A percentile compares a stretch with the other conserved stretches of the same genome.
Evolutionary conservation across 2,797 vertebrate species (phyloP).

Genomic region (Triplophysa bombifrons): DNA sequence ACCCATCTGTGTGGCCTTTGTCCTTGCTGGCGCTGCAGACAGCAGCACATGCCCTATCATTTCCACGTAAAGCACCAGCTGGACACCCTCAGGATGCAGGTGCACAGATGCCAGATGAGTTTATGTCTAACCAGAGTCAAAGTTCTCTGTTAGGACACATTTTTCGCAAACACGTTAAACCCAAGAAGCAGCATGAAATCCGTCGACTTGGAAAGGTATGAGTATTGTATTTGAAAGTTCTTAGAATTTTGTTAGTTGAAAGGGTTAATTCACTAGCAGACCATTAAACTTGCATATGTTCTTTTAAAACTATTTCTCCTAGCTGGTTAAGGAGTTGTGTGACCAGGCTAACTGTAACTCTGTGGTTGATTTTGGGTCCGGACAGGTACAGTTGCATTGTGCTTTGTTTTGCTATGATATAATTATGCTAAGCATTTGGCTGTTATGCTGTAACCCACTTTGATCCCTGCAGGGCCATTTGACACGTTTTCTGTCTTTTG

Average conservation of each 20-base stretch:
- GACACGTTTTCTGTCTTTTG: slow-evolving; percentile 86
- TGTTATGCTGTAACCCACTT: background rate
- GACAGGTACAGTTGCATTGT: slow-evolving; percentile 80
- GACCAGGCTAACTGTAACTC: slow-evolving; percentile 73
- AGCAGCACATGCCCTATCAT: slow-evolving; percentile 78
- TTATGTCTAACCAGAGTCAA: slow-evolving; percentile 83
- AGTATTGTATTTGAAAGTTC: too few species aligned
- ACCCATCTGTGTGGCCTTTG: slow-evolving; percentile 86
- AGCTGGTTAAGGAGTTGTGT: slow-evolving; percentile 87
- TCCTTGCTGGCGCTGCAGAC: slow-evolving; percentile 86
- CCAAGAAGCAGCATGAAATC: slow-evolving; percentile 96
- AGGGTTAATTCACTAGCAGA: background rate
- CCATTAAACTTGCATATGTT: background rate
- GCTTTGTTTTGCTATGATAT: background rate
- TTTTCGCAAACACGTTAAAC: slow-evolving; percentile 91
- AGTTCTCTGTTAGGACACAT: slow-evolving; percentile 83
- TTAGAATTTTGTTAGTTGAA: too few species aligned
- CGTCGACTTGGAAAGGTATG: slow-evolving; percentile 77
- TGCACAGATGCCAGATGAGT: slow-evolving; percentile 73
- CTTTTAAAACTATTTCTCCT: slow-evolving; percentile 19
- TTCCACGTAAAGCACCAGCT: slow-evolving; percentile 70
- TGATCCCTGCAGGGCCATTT: slow-evolving; percentile 83
- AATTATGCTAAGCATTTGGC: background rate
- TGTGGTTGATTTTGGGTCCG: slow-evolving; percentile 91
- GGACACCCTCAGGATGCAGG: background rate